These are phyloP conservation scores for Drosophila parthenogenetica DNA, from an alignment of 2,888 invertebrate genomes.

Conservation along the genomic window DNA sequence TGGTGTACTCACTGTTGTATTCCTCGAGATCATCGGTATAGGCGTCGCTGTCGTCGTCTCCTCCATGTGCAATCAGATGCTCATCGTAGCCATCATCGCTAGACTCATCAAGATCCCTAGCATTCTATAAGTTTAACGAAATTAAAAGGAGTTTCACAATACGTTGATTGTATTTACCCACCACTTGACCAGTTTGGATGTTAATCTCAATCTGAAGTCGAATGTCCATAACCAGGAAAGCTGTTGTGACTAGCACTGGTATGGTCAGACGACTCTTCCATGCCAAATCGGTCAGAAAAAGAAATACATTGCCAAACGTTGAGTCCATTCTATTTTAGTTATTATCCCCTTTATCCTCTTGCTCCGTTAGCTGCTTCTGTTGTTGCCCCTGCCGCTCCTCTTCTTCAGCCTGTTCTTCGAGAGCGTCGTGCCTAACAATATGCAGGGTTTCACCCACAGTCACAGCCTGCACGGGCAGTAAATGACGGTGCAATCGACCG, in stretches of 20 bases:
- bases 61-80: slow-evolving; percentile 47
- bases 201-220: slow-evolving; percentile 89
- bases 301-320: slow-evolving; percentile 86
- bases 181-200: slow-evolving; percentile 86
- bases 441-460: slow-evolving; percentile 86
- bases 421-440: slow-evolving; percentile 86
- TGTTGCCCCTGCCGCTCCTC: slow-evolving; percentile 26
- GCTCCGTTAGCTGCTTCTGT: not conserved
- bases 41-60: slow-evolving; percentile 76
- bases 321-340: slow-evolving; percentile 80
- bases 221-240: slow-evolving; percentile 89
- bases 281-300: slow-evolving; percentile 90
- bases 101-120: slow-evolving; percentile 79
- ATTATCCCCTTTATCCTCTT: slow-evolving; percentile 4
- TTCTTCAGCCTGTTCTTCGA: slow-evolving; percentile 76
- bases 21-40: slow-evolving; percentile 73
- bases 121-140: slow-evolving; percentile 65
- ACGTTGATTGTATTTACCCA: slow-evolving; percentile 26
- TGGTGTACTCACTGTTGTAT: slow-evolving; percentile 70
- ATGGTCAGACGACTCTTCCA: slow-evolving; percentile 90
- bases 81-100: slow-evolving; percentile 73
- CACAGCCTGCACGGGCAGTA: slow-evolving; percentile 86
- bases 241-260: slow-evolving; percentile 88
- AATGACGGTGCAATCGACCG: slow-evolving; percentile 85
- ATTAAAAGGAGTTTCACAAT: not conserved